phyloP scores from a whole-genome alignment of 2,888 invertebrate genomes.

The Pseudococcus longispinus region DNA sequence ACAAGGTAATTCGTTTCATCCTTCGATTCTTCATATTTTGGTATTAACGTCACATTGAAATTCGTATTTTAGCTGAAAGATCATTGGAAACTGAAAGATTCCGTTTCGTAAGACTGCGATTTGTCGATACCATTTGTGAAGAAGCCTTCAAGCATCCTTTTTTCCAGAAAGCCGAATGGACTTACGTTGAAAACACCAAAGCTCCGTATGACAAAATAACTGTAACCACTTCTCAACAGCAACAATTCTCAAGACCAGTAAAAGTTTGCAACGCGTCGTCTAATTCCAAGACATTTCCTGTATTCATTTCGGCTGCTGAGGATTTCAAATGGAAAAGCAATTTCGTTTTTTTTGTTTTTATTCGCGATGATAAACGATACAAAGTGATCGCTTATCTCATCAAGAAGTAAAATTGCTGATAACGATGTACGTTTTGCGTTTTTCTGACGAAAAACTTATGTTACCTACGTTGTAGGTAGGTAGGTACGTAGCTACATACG shows the following conservation, averaged over 20 bases:
- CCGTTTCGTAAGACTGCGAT: neutral
- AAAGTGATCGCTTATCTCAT: neutral
- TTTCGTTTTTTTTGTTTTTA: neutral
- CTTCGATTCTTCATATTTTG: too few relatives aligned
- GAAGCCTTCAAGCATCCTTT: neutral
- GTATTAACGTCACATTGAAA: neutral
- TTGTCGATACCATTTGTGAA: neutral
- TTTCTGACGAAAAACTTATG: neutral
- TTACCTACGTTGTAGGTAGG: neutral
- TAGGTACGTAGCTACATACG: too few relatives aligned
- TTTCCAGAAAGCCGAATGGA: neutral
- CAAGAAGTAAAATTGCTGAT: neutral
- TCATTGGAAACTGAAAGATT: neutral
- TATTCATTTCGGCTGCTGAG: neutral
- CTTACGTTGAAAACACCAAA: neutral
- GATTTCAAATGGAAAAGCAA: neutral
- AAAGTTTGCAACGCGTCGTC: neutral
- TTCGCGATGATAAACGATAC: neutral
- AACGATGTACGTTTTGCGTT: neutral
- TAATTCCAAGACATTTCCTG: neutral
- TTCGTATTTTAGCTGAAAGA: neutral
- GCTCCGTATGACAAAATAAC: neutral
- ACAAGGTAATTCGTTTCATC: neutral
- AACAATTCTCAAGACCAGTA: neutral
- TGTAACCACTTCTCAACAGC: neutral